Conservation (phyloP, 2,113 vertebrate genomes). For the Ploceus nigricollis region DNA sequence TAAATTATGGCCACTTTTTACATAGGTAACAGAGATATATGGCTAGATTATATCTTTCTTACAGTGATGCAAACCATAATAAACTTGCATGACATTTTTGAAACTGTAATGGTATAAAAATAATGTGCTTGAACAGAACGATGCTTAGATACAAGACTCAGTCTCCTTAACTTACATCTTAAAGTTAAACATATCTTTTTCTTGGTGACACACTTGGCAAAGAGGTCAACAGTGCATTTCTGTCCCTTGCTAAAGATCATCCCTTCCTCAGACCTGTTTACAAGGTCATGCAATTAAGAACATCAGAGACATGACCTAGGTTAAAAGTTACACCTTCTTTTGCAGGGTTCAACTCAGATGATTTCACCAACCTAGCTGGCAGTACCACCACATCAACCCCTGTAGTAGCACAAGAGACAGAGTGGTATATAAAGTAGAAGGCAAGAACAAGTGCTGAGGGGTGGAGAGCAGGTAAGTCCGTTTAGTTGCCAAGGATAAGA, state of each 20-base stretch:
- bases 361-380: background rate
- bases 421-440: background rate
- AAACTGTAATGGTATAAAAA: background rate
- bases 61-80: background rate
- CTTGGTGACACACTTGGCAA: background rate
- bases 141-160: background rate
- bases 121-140: background rate
- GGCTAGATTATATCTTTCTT: background rate
- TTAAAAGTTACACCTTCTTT: background rate
- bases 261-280: background rate
- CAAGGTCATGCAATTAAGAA: background rate
- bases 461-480: background rate
- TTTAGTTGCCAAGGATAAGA: conserved; percentile 2
- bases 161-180: background rate
- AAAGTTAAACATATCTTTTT: background rate
- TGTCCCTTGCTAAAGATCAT: background rate
- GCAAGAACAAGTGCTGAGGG: background rate
- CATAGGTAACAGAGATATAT: background rate
- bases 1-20: background rate
- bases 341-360: background rate
- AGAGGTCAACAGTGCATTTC: background rate
- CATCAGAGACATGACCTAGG: background rate
- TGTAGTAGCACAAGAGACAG: background rate
- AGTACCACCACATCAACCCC: background rate
- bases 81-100: background rate